Evolutionary conservation across 2,888 invertebrate species (phyloP).

Genomic region (Tipula vernalis): DNA sequence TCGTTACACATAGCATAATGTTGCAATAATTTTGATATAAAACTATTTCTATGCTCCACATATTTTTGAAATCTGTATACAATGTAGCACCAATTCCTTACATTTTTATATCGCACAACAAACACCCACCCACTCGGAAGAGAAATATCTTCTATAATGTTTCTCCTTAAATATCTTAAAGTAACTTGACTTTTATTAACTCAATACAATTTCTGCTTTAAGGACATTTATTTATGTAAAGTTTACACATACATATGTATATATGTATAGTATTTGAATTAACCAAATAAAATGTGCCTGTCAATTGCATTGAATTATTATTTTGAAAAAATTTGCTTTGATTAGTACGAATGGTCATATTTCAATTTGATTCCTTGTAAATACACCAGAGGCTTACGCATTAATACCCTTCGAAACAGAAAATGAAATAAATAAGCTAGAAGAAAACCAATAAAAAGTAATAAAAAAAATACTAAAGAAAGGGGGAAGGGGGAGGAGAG

Average conservation of each 20-base stretch:
- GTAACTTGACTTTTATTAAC: background rate
- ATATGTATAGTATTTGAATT: background rate
- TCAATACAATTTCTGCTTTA: background rate
- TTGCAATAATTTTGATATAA: no score
- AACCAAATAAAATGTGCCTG: background rate
- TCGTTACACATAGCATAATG: no score
- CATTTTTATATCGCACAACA: no score
- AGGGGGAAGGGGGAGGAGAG: no score
- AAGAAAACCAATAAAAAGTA: background rate
- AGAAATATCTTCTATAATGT: no score
- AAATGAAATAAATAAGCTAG: background rate
- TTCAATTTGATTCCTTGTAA: background rate
- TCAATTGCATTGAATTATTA: no score
- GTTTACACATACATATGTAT: background rate
- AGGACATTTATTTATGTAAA: background rate
- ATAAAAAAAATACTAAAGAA: no score
- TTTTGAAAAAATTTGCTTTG: background rate
- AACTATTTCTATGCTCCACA: no score
- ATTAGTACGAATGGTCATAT: background rate
- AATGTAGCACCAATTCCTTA: no score
- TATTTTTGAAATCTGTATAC: no score
- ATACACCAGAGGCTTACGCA: background rate
- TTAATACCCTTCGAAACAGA: background rate
- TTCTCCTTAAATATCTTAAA: no score
- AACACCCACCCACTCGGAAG: no score